phyloP scores from a whole-genome alignment of 1,140 invertebrate species.

The Bombus cullumanus region DNA sequence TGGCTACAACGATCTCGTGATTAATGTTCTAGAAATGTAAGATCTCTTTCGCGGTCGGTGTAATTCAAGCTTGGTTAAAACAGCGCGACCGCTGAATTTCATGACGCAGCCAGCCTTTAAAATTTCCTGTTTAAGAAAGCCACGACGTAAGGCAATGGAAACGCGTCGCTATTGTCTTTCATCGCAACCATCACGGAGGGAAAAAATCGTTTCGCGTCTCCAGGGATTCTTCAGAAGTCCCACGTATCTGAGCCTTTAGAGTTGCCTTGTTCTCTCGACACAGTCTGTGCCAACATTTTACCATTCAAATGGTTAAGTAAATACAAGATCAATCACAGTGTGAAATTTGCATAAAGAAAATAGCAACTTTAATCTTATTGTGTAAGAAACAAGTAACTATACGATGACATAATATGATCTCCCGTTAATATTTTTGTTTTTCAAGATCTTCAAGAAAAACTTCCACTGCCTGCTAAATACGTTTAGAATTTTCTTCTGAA shows the following conservation, averaged over 20 bases:
- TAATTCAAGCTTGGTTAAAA: not conserved
- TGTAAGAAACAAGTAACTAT: not conserved
- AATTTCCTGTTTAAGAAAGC: slow-evolving; percentile 37
- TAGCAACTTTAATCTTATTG: not conserved
- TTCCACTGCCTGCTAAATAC: not conserved
- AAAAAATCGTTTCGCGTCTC: slow-evolving; percentile 39
- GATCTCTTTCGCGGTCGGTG: not conserved
- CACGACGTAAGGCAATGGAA: slow-evolving; percentile 46
- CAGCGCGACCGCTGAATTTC: slow-evolving; percentile 22
- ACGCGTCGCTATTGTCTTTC: slow-evolving; percentile 45
- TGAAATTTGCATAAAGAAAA: not conserved
- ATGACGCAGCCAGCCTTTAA: slow-evolving; percentile 24
- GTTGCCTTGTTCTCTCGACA: not conserved
- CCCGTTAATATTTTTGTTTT: not conserved
- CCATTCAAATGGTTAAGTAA: not conserved
- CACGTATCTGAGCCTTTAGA: slow-evolving; percentile 1
- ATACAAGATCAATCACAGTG: not conserved
- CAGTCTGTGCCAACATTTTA: not conserved
- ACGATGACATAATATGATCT: not conserved
- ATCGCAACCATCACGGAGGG: slow-evolving; percentile 10
- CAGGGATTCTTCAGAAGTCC: slow-evolving; percentile 4
- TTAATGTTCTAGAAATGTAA: slow-evolving; percentile 25
- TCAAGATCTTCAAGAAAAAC: not conserved
- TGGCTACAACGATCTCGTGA: slow-evolving; percentile 2
- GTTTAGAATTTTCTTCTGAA: not conserved